Percentiles rank a stretch among this genome's conserved stretches.
phyloP scores from a whole-genome alignment of 2,888 invertebrate genomes.

The Portevinia maculata region DNA sequence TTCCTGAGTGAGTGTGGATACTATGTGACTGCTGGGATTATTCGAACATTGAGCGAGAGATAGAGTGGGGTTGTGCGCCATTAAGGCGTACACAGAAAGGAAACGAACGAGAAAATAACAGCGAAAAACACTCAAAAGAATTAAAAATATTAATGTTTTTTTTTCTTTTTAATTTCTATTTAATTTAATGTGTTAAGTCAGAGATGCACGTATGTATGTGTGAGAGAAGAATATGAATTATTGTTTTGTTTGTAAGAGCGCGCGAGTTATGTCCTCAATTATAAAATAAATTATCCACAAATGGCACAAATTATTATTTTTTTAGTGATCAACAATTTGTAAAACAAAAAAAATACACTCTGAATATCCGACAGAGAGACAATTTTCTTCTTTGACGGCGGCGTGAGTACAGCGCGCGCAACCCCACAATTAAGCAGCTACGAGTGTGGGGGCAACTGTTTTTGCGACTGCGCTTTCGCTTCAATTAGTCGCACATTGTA shows the following conservation, averaged over 20 bases:
- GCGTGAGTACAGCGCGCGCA: constrained; percentile 39
- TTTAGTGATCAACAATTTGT: constrained; percentile 22
- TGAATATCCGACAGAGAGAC: constrained; percentile 4
- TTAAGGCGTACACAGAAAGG: constrained; percentile 26
- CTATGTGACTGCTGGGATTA: constrained; percentile 40
- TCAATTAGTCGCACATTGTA: constrained; percentile 53
- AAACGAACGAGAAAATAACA: constrained; percentile 50
- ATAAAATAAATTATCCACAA: constrained; percentile 60
- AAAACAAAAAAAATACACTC: constrained; percentile 29
- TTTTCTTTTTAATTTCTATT: too few species aligned
- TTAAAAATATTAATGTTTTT: constrained; percentile 40
- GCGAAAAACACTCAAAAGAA: constrained; percentile 57
- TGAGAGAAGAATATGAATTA: constrained; percentile 55
- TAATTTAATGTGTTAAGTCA: constrained; percentile 14
- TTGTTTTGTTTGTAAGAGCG: constrained; percentile 10
- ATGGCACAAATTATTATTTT: constrained; percentile 46
- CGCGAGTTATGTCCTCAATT: constrained; percentile 21
- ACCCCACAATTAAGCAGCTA: constrained; percentile 61
- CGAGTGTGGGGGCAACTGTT: constrained; percentile 51
- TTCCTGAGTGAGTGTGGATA: constrained; percentile 62
- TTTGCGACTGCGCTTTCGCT: constrained; percentile 72
- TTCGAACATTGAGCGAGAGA: constrained; percentile 52
- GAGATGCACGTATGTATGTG: constrained; percentile 58
- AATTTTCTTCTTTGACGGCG: constrained; percentile 26
- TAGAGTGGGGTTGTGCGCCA: constrained; percentile 46